Evolutionary conservation across 2,888 invertebrate genomes (phyloP).

Genomic region (Macropis europaea): DNA sequence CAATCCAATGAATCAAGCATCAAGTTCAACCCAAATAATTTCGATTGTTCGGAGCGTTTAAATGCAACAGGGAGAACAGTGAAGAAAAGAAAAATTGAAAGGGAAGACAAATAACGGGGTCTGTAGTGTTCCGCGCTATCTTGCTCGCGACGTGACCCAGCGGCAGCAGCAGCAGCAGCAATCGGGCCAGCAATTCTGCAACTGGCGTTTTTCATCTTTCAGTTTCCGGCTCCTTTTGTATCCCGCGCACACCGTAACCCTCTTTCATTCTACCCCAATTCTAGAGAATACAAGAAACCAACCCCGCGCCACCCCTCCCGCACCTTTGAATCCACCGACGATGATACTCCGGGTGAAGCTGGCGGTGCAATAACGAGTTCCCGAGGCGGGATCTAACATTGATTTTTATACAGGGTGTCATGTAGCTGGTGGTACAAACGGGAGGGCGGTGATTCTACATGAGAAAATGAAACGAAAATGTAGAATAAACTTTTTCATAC

Average conservation of each 20-base stretch:
- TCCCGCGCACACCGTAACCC: slow-evolving; percentile 3
- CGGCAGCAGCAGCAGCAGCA: no score
- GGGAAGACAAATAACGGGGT: no score
- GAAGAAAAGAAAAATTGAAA: no score
- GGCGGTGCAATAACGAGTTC: slow-evolving; percentile 42
- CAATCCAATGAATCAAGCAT: no score
- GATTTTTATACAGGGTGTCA: slow-evolving; percentile 49
- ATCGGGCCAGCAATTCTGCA: slow-evolving; percentile 11
- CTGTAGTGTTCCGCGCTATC: neutral
- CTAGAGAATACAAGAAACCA: slow-evolving; percentile 36
- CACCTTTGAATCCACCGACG: slow-evolving; percentile 35
- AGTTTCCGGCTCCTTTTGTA: slow-evolving; percentile 27
- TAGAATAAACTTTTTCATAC: no score
- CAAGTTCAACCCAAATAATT: no score
- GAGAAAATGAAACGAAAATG: no score
- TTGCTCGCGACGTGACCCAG: neutral
- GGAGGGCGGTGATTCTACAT: no score
- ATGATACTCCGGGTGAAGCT: slow-evolving; percentile 39
- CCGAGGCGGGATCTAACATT: slow-evolving; percentile 42
- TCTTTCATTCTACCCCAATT: slow-evolving; percentile 45
- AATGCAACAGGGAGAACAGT: no score
- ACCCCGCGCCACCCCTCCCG: neutral
- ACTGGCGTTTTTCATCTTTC: slow-evolving; percentile 36
- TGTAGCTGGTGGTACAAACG: no score
- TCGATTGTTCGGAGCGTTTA: no score